Percentiles rank a stretch among this genome's conserved stretches.
Evolutionary conservation across 2,888 invertebrate genomes (phyloP).

Genomic region (Hipparchia sbordonii): DNA sequence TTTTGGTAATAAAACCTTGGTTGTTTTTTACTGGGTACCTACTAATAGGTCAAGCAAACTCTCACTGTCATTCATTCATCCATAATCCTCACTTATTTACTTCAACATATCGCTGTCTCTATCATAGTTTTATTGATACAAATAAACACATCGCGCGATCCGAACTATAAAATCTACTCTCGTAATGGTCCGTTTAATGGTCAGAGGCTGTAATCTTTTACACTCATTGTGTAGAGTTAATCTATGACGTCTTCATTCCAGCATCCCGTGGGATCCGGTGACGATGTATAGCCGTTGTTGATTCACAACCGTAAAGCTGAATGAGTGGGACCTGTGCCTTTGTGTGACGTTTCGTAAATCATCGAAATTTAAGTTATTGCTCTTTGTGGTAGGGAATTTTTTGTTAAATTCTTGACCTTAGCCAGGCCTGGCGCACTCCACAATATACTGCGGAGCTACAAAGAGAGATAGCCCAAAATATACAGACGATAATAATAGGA

Average conservation of each 20-base stretch:
- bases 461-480: too few relatives aligned
- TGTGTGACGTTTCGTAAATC: not conserved
- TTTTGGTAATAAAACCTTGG: too few relatives aligned
- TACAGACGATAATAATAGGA: too few relatives aligned
- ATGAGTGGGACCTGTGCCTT: constrained; percentile 5
- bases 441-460: too few relatives aligned
- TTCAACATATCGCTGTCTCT: not conserved
- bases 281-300: constrained; percentile 61
- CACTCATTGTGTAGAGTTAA: constrained; percentile 57
- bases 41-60: too few relatives aligned
- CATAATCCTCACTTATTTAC: not conserved
- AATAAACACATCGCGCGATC: not conserved
- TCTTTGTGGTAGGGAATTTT: not conserved
- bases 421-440: too few relatives aligned
- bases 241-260: constrained; percentile 73
- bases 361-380: not conserved
- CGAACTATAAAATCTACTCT: not conserved
- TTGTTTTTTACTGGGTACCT: too few relatives aligned
- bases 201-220: constrained; percentile 38
- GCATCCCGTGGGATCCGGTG: constrained; percentile 69
- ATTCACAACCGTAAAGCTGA: constrained; percentile 34
- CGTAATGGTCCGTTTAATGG: constrained; percentile 15
- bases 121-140: not conserved
- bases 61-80: too few relatives aligned
- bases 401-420: not conserved